A percentile compares a stretch with the other conserved stretches of the same genome.
phyloP scores from a whole-genome alignment of 2,888 invertebrate species.

The Oegoconia quadripuncta region DNA sequence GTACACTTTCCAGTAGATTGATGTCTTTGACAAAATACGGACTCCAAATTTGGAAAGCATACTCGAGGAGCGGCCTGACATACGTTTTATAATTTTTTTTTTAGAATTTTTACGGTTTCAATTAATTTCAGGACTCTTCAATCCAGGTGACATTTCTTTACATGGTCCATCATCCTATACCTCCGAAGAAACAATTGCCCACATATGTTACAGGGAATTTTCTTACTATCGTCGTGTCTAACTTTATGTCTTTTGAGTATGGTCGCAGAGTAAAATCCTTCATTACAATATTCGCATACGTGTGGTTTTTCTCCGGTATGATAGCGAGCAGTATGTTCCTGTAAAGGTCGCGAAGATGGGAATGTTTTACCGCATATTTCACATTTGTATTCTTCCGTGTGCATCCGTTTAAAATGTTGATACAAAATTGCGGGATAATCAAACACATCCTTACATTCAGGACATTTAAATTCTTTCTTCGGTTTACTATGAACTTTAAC shows the following conservation, averaged over 20 bases:
- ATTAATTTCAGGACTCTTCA: too few relatives aligned
- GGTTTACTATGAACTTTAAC: constrained; percentile 22
- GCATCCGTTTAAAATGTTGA: background rate
- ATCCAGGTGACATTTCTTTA: too few relatives aligned
- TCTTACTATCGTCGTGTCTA: constrained; percentile 2
- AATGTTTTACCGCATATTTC: background rate
- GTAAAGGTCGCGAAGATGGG: background rate
- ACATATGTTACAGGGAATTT: background rate
- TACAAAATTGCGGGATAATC: background rate
- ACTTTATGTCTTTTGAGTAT: background rate
- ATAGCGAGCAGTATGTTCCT: background rate
- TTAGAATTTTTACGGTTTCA: too few relatives aligned
- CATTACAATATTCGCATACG: background rate
- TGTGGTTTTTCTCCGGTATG: constrained; percentile 1
- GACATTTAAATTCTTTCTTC: constrained; percentile 20
- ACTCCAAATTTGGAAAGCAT: too few relatives aligned
- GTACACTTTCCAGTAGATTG: too few relatives aligned
- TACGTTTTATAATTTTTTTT: too few relatives aligned
- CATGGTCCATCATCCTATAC: background rate
- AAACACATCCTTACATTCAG: constrained; percentile 20
- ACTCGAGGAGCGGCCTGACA: too few relatives aligned
- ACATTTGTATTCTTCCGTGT: constrained; percentile 1
- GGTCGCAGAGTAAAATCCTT: background rate
- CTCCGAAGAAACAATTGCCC: background rate
- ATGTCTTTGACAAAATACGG: too few relatives aligned